A percentile compares a stretch with the other conserved stretches of the same genome.
Conservation (phyloP, 2,888 invertebrate genomes). For the Smittia aterrima region DNA sequence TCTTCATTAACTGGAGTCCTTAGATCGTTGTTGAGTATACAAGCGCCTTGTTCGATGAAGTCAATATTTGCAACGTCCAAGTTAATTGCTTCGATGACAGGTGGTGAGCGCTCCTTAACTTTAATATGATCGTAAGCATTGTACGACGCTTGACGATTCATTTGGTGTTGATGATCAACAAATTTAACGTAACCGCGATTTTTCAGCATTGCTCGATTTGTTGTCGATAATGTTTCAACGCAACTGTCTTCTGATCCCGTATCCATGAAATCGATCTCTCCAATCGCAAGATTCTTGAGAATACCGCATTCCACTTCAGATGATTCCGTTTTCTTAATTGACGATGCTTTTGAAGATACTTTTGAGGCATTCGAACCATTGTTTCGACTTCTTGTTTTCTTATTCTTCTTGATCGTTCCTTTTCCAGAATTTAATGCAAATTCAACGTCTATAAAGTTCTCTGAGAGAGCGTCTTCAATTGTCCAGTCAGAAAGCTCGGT, state of each 20-base stretch:
- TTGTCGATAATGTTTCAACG: constrained; percentile 60
- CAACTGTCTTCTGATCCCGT: constrained; percentile 79
- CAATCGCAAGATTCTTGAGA: constrained; percentile 59
- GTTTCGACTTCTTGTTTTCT: constrained; percentile 52
- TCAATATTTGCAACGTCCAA: constrained; percentile 57
- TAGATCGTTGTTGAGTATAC: constrained; percentile 50
- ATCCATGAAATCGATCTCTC: constrained; percentile 83
- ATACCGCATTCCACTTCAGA: constrained; percentile 52
- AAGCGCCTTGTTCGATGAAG: constrained; percentile 58
- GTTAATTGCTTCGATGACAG: constrained; percentile 47
- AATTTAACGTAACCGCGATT: constrained; percentile 69
- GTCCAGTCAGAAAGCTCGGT: constrained; percentile 90
- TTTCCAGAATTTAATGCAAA: constrained; percentile 59
- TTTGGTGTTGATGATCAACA: constrained; percentile 53
- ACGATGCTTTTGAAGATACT: neutral
- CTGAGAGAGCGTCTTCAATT: constrained; percentile 73
- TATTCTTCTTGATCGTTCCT: constrained; percentile 52
- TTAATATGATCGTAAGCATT: constrained; percentile 12
- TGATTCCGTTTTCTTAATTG: constrained; percentile 52
- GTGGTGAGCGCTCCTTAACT: constrained; percentile 49
- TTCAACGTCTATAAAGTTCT: constrained; percentile 69
- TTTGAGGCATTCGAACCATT: constrained; percentile 47
- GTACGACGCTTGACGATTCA: neutral
- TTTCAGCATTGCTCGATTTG: constrained; percentile 57
- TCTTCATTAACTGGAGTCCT: constrained; percentile 56